These are phyloP conservation scores for Coregonus ussuriensis DNA, from an alignment of 2,797 vertebrate species.

Conservation along the genomic window DNA sequence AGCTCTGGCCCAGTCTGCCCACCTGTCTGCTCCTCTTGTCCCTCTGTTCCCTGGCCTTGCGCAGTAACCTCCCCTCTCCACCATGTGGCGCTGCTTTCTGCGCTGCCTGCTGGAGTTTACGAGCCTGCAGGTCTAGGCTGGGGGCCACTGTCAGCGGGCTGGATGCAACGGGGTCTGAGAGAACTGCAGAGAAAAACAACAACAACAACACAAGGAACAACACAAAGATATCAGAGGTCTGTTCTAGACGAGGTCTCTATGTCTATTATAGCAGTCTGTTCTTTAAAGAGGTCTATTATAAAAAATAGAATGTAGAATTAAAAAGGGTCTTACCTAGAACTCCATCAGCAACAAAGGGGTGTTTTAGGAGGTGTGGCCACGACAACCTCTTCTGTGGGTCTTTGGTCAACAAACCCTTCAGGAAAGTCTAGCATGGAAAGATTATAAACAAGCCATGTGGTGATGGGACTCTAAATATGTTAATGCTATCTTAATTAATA, in stretches of 20 bases:
- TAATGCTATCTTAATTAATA: neutral
- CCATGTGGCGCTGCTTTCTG: slow-evolving; percentile 66
- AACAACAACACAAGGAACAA: slow-evolving; percentile 12
- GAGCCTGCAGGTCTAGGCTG: slow-evolving; percentile 81
- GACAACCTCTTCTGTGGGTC: slow-evolving; percentile 87
- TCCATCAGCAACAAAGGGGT: slow-evolving; percentile 89
- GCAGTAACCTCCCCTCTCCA: slow-evolving; percentile 79
- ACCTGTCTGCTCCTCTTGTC: slow-evolving; percentile 69
- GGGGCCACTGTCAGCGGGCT: slow-evolving; percentile 86
- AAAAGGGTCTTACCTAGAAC: slow-evolving; percentile 81
- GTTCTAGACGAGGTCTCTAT: neutral
- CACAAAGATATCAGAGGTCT: neutral
- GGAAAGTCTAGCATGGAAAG: slow-evolving; percentile 80
- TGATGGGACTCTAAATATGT: neutral
- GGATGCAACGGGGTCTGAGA: slow-evolving; percentile 74
- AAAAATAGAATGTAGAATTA: neutral
- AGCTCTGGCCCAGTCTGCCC: neutral
- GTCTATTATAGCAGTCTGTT: neutral
- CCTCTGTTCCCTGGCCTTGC: slow-evolving; percentile 67
- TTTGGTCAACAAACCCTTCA: slow-evolving; percentile 94
- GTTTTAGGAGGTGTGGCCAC: slow-evolving; percentile 90
- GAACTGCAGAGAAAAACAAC: slow-evolving; percentile 69
- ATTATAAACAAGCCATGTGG: slow-evolving; percentile 1
- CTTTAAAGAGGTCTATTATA: neutral
- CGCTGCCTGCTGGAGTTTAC: slow-evolving; percentile 83